Base-by-base conservation (phyloP, 2,888 invertebrate species). In the Acanthosepion lycidas region DNA sequence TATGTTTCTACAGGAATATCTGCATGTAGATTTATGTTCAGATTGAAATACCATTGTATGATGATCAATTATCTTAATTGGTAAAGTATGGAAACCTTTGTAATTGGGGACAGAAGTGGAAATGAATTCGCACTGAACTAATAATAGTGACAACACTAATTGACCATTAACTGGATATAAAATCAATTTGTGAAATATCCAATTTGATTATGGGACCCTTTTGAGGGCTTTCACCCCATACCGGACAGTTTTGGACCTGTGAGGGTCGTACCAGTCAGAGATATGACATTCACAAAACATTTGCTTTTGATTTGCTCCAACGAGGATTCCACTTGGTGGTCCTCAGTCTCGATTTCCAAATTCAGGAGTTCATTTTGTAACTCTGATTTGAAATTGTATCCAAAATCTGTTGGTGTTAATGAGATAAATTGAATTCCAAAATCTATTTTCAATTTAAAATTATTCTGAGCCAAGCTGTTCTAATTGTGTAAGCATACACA, bases 1-100 rank as follows among this genome's bases (percentile, higher is more conserved):
- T 23, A 92, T 42, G 49, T 92, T n/a, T 92, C 23, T 92, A 92
- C 9, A 92, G 4, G 33, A 28, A 23, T 23, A 48, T 92, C 9
- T 48, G 12, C 48, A 49, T 92, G 49, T 12, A 92, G 48, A 92
- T 49, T 9, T 92, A 48, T 92, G 23, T 92, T 49, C 33, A 78
- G 8, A 78, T n/a, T 15, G n/a, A 78, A n/a, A 33, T n/a, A 33
- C n/a, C 78, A 78, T 78, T 78, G 78, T 33, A 12, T 33, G 33
- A 78, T 78, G 78, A 78, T 78, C 78, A 78, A 78, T 78, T 78
- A 78, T 78, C 78, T n/a, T 78, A 78, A 78, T 78, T 78, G 78
- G n/a, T 78, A 78, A 78, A 78, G 78, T 78, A 78, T 78, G 78
- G 78, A 78, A 78, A 78, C 78, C n/a, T n/a, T 78, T 78, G 78